These are phyloP conservation scores for Neocrepidodera transversa DNA, from an alignment of 2,888 invertebrate genomes.

Conservation along the genomic window DNA sequence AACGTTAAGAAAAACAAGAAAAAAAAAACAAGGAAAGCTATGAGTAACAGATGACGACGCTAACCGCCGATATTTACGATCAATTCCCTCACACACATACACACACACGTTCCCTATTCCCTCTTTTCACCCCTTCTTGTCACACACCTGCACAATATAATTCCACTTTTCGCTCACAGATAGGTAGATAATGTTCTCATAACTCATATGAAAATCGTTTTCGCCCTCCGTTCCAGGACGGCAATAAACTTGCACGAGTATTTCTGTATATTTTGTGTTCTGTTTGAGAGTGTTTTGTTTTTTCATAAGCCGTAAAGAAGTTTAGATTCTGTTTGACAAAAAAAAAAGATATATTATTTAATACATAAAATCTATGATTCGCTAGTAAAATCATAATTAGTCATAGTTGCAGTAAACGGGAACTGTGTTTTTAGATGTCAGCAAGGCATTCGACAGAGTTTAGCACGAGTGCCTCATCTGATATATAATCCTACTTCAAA, in stretches of 20 bases:
- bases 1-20: constrained; percentile 37
- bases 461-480: too few relatives aligned
- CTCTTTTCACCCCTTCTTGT: constrained; percentile 50
- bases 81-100: constrained; percentile 55
- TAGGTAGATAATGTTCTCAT: constrained; percentile 61
- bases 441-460: too few relatives aligned
- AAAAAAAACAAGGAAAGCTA: constrained; percentile 44
- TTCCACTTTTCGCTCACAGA: constrained; percentile 58
- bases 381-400: too few relatives aligned
- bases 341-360: too few relatives aligned
- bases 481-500: too few relatives aligned
- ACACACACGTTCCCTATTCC: constrained; percentile 46
- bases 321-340: too few relatives aligned
- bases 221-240: constrained; percentile 60
- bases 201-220: constrained; percentile 61
- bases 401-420: too few relatives aligned
- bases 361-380: too few relatives aligned
- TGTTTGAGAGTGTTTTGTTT: constrained; percentile 26
- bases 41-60: constrained; percentile 61
- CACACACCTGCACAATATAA: constrained; percentile 60
- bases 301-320: constrained; percentile 19
- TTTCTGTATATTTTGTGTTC: constrained; percentile 49
- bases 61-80: constrained; percentile 61
- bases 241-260: constrained; percentile 59
- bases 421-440: too few relatives aligned